Base-by-base conservation (phyloP, 2,797 vertebrate genomes). In the Knipowitschia caucasica region DNA sequence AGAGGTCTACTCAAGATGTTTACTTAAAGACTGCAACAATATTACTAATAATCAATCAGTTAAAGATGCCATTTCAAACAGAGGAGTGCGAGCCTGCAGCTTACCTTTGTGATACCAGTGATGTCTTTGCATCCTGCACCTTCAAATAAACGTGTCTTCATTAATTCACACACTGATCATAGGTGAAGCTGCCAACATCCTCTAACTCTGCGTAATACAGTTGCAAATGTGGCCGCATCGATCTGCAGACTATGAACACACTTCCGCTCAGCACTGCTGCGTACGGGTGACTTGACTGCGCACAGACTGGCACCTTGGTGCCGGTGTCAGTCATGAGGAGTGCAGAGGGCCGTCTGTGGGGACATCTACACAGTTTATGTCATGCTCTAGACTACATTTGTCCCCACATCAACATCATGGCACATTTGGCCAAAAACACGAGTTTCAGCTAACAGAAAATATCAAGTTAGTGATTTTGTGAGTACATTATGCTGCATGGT, bases 311-410 rank as follows among this genome's bases (percentile, higher is more conserved):
- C 78, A 85, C 56, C 61, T 77, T 60, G 56, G 60, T 66, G 58
- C 68, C 75, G 75, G 75, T 74, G 81, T 70, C 81, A 81, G 77
- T 82, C 77, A 64, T 52, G 59, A 71, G 72, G 53, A 69, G 59
- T 53, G 10, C 53, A 5, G 62, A 64, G 61, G 73, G 76, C 77
- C 81, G 11, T 33, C 46, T 9, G 29, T 5, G 27, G 7, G 3
- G n/a, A n/a, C n/a, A n/a, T n/a, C n/a, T n/a, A n/a, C n/a, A n/a
- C n/a, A n/a, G n/a, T n/a, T n/a, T n/a, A n/a, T n/a, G n/a, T n/a
- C n/a, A n/a, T n/a, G n/a, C n/a, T n/a, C n/a, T n/a, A n/a, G n/a
- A n/a, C n/a, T n/a, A n/a, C n/a, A n/a, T n/a, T n/a, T n/a, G n/a
- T n/a, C n/a, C n/a, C n/a, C n/a, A n/a, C n/a, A n/a, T n/a, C n/a